phyloP scores from a whole-genome alignment of 2,888 invertebrate species.

The Asteroscopus sphinx region DNA sequence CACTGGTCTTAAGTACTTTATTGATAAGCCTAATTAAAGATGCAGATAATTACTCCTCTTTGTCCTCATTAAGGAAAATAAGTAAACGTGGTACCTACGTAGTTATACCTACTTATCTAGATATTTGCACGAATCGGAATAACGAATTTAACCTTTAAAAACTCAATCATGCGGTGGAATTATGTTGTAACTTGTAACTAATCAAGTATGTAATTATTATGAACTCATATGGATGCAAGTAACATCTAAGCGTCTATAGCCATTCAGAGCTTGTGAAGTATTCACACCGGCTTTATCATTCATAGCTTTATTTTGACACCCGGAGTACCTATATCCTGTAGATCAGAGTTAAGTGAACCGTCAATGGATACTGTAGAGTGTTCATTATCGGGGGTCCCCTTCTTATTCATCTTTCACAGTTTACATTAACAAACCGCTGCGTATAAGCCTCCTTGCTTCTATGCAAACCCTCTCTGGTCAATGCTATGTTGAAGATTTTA shows the following conservation, averaged over 20 bases:
- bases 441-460: too few species aligned
- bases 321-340: too few species aligned
- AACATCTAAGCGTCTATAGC: constrained; percentile 2
- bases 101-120: too few species aligned
- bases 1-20: too few species aligned
- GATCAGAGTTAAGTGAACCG: neutral
- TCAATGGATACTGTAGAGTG: neutral
- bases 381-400: too few species aligned
- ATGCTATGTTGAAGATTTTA: too few species aligned
- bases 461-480: too few species aligned
- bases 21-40: too few species aligned
- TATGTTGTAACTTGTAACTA: constrained; percentile 19
- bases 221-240: constrained; percentile 1
- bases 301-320: neutral
- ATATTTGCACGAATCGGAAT: constrained; percentile 4
- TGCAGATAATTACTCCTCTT: neutral
- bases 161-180: constrained; percentile 21
- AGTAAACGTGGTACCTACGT: constrained; percentile 17
- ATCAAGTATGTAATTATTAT: constrained; percentile 25
- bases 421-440: too few species aligned
- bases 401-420: too few species aligned
- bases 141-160: constrained; percentile 26
- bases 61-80: constrained; percentile 13
- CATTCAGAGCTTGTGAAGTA: constrained; percentile 12
- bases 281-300: neutral